Conservation (phyloP, 2,113 vertebrate genomes). For the Nothobranchius furzeri region DNA sequence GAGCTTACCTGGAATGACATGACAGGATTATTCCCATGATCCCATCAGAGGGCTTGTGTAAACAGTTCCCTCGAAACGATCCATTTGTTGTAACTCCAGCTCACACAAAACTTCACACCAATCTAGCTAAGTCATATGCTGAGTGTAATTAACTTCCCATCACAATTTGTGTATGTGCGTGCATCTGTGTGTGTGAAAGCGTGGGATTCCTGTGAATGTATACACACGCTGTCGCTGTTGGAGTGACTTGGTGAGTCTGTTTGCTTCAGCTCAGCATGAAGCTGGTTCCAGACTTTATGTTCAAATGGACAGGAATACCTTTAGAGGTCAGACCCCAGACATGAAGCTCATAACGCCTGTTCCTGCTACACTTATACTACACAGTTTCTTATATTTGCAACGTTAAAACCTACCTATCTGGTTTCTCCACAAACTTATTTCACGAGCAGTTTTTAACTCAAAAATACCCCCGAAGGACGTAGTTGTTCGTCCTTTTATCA, state of each 20-base stretch:
- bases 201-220: slow-evolving; percentile 26
- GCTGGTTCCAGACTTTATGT: neutral
- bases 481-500: too few relatives aligned
- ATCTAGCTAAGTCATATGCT: slow-evolving; percentile 63
- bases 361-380: too few relatives aligned
- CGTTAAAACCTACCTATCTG: too few relatives aligned
- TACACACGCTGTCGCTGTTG: neutral
- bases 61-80: slow-evolving; percentile 8
- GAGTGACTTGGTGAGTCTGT: slow-evolving; percentile 27
- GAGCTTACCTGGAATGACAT: slow-evolving; percentile 32
- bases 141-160: slow-evolving; percentile 37
- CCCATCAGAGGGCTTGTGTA: neutral
- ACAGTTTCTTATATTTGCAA: too few relatives aligned
- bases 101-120: slow-evolving; percentile 54
- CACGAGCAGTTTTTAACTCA: too few relatives aligned
- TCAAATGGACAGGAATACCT: too few relatives aligned
- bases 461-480: too few relatives aligned
- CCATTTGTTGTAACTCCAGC: slow-evolving; percentile 40
- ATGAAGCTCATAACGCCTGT: too few relatives aligned
- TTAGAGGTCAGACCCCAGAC: too few relatives aligned
- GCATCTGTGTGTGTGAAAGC: slow-evolving; percentile 22
- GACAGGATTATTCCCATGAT: slow-evolving; percentile 15
- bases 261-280: slow-evolving; percentile 17
- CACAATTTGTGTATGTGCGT: slow-evolving; percentile 30
- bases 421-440: too few relatives aligned